These are phyloP conservation scores for Odontothrips loti DNA, from an alignment of 2,888 invertebrate genomes.

Conservation along the genomic window DNA sequence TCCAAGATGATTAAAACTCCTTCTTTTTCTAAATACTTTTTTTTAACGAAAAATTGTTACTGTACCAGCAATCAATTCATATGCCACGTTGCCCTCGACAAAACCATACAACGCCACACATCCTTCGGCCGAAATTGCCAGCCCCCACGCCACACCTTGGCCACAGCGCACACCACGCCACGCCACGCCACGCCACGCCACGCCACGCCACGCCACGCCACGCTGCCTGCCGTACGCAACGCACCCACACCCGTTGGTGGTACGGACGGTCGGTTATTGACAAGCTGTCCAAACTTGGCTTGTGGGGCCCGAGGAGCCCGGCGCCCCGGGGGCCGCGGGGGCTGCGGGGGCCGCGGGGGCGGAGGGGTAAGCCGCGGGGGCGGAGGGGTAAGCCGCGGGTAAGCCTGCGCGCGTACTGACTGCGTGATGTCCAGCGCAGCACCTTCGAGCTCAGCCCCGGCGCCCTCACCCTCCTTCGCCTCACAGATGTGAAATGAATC, in stretches of 20 bases:
- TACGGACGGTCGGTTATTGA: constrained; percentile 5
- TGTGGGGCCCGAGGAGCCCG: background rate
- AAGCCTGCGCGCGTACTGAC: background rate
- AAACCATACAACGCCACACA: no score
- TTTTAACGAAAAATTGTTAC: no score
- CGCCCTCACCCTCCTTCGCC: background rate
- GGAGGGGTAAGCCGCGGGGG: background rate
- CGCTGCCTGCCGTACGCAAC: background rate
- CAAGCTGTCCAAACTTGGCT: constrained; percentile 21
- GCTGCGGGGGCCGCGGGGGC: background rate
- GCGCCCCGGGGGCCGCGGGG: background rate
- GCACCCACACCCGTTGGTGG: background rate
- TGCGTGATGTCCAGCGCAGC: background rate
- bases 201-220: background rate
- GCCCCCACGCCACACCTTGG: background rate
- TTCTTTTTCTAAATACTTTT: no score
- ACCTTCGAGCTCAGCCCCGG: background rate
- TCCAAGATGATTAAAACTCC: no score
- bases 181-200: background rate
- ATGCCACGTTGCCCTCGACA: no score
- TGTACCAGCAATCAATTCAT: no score
- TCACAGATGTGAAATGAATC: no score
- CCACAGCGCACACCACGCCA: background rate
- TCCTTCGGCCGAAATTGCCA: no score
- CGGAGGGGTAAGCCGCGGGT: background rate